A percentile compares a stretch with the other conserved stretches of the same genome.
Evolutionary conservation across 2,113 vertebrate genomes (phyloP).

Genomic region (Vulpes lagopus): DNA sequence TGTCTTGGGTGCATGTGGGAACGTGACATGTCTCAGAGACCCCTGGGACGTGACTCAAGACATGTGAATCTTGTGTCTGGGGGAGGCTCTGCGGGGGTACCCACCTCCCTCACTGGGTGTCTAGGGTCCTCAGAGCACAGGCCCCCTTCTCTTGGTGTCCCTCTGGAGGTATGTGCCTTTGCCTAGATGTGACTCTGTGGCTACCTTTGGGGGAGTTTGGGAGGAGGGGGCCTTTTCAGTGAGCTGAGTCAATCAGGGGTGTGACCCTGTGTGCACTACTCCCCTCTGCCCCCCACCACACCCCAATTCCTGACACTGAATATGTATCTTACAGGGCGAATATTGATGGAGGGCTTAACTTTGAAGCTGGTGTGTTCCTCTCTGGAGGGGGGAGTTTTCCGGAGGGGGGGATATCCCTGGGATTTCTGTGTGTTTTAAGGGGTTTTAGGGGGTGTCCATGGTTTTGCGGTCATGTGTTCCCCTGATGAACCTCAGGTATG

Average conservation of each 20-base stretch:
- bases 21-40: neutral
- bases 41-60: neutral
- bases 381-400: neutral
- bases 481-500: neutral
- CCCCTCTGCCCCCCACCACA: neutral
- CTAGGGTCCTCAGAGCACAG: neutral
- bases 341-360: too few relatives aligned
- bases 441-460: neutral
- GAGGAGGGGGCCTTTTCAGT: neutral
- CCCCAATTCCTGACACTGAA: neutral
- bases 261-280: neutral
- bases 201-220: neutral
- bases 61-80: too few relatives aligned
- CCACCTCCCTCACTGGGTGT: neutral
- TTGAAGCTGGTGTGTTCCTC: neutral
- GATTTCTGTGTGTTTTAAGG: neutral
- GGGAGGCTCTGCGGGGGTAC: too few relatives aligned
- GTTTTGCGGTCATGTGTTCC: too few relatives aligned
- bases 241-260: too few relatives aligned
- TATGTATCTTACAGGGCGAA: neutral
- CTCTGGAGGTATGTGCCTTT: fast-evolving
- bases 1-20: neutral
- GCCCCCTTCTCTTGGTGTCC: too few relatives aligned
- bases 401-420: too few relatives aligned
- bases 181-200: too few relatives aligned